Conservation (phyloP, 2,888 invertebrate species). For the Tridacna crocea region DNA sequence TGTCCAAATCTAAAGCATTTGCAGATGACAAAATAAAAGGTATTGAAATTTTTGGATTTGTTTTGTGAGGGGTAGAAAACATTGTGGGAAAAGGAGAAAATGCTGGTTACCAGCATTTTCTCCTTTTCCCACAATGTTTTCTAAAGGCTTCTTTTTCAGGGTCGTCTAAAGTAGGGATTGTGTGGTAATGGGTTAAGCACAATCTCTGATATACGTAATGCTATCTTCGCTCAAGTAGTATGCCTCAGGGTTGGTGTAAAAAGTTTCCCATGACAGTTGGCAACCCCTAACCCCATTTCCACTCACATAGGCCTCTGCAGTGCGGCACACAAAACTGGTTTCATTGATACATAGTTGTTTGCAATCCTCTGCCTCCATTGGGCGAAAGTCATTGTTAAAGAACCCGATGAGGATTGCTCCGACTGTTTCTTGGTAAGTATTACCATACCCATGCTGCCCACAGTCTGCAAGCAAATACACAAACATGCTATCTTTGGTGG, state of each 20-base stretch:
- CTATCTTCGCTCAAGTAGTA: background rate
- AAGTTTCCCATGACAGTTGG: constrained; percentile 17
- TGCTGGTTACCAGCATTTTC: too few relatives aligned
- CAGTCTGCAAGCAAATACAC: constrained; percentile 5
- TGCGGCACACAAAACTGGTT: constrained; percentile 17
- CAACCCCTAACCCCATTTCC: background rate
- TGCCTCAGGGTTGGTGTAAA: constrained; percentile 19
- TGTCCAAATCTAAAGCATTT: too few relatives aligned
- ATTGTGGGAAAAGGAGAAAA: too few relatives aligned
- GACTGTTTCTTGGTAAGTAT: background rate
- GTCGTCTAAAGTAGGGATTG: too few relatives aligned
- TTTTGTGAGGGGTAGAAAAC: too few relatives aligned
- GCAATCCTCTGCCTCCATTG: constrained; percentile 10
- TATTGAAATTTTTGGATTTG: too few relatives aligned
- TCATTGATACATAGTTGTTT: constrained; percentile 8
- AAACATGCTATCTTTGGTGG: background rate
- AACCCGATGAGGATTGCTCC: constrained; percentile 17
- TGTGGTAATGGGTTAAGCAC: background rate
- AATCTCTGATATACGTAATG: background rate
- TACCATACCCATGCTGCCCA: constrained; percentile 11
- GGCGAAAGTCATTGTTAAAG: constrained; percentile 15
- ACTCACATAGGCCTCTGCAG: constrained; percentile 16
- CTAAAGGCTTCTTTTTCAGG: too few relatives aligned
- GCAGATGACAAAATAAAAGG: too few relatives aligned
- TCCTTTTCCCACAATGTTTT: too few relatives aligned